These are phyloP conservation scores for Hydrochoerus hydrochaeris DNA, from an alignment of 2,113 vertebrate species.

Conservation along the genomic window DNA sequence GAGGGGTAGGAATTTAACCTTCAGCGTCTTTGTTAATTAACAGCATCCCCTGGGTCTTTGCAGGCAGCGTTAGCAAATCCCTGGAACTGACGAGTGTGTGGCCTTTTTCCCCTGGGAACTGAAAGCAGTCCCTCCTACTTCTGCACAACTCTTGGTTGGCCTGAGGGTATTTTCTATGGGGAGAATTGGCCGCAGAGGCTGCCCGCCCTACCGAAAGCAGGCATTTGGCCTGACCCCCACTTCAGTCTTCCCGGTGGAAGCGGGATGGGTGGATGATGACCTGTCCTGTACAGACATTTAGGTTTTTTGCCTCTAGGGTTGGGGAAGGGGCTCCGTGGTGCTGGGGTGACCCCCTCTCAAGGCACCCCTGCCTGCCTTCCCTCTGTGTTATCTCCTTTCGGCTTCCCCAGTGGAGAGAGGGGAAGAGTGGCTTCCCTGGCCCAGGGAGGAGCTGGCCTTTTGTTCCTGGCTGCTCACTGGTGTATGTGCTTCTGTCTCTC, in stretches of 20 bases:
- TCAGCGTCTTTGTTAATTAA: background rate
- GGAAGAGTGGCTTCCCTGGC: background rate
- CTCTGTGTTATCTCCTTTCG: background rate
- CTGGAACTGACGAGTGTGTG: background rate
- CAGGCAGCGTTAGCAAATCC: background rate
- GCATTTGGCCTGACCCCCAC: background rate
- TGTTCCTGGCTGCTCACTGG: slow-evolving; percentile 21
- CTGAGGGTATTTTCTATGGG: slow-evolving; percentile 4
- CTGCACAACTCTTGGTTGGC: background rate
- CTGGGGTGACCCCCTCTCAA: background rate
- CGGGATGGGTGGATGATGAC: background rate
- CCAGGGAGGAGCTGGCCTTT: background rate
- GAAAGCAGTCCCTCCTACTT: background rate
- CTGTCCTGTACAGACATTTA: background rate
- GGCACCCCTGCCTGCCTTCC: background rate
- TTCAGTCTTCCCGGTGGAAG: background rate
- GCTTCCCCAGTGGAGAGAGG: background rate
- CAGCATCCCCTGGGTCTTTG: background rate
- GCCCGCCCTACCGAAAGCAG: background rate
- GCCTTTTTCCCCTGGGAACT: background rate
- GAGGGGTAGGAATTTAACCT: background rate
- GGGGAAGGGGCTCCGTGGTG: background rate
- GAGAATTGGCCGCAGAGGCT: background rate
- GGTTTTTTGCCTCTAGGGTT: background rate
- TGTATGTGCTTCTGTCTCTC: slow-evolving; percentile 57